phyloP scores from a whole-genome alignment of 2,797 vertebrate species.

The Bucorvus abyssinicus region DNA sequence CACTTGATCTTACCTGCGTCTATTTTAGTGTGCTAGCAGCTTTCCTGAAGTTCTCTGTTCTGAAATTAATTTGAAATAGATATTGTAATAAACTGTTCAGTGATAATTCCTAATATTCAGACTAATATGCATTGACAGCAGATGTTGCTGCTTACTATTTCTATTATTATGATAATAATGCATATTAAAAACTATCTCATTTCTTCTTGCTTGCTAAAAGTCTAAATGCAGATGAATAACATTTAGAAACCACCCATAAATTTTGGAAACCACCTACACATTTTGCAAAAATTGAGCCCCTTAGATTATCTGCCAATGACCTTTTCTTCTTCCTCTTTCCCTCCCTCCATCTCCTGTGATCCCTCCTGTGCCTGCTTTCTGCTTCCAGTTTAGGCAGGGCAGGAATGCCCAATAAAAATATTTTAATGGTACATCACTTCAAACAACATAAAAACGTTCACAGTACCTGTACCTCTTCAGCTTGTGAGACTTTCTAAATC shows the following conservation, averaged over 20 bases:
- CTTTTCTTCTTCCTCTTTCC: not conserved
- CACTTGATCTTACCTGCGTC: not conserved
- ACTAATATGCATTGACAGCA: not conserved
- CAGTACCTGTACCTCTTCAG: not conserved
- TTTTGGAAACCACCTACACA: not conserved
- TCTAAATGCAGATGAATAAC: not conserved
- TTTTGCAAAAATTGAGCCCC: not conserved
- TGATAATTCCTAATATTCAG: not conserved
- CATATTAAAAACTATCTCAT: not conserved
- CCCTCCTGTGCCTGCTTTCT: not conserved
- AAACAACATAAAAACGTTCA: not conserved
- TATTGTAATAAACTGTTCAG: not conserved
- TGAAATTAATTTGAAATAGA: slow-evolving; percentile 32
- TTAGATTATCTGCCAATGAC: not conserved
- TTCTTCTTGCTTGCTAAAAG: not conserved
- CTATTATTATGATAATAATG: not conserved
- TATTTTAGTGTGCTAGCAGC: not conserved
- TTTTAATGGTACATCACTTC: not conserved
- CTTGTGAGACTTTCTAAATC: not conserved
- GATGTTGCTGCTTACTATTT: not conserved
- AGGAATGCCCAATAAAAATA: not conserved
- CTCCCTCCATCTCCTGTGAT: not conserved
- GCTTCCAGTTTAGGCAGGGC: not conserved
- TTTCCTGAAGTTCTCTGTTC: slow-evolving; percentile 13
- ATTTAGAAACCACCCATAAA: not conserved